phyloP scores from a whole-genome alignment of 2,888 invertebrate genomes.

The Ichneumoninae sp. region DNA sequence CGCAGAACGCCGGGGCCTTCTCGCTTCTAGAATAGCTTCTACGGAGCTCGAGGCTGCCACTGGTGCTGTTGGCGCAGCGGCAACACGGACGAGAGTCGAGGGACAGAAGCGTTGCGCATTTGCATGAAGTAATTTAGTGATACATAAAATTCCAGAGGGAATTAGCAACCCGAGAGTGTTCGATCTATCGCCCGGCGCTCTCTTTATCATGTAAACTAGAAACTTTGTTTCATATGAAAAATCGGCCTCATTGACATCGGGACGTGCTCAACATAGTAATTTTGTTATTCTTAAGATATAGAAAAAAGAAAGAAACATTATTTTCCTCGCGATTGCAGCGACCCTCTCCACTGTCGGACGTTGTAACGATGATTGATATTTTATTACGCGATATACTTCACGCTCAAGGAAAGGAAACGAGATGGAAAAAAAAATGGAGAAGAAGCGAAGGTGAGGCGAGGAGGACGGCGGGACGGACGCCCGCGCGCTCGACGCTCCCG shows the following conservation, averaged over 20 bases:
- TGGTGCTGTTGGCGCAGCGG: constrained; percentile 11
- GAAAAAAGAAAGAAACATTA: constrained; percentile 1
- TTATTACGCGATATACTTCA: constrained; percentile 48
- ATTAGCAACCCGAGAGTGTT: constrained; percentile 80
- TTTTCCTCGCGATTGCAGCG: constrained; percentile 26
- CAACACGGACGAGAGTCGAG: constrained; percentile 33
- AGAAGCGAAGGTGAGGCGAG: constrained; percentile 23
- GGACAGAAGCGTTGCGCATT: constrained; percentile 78
- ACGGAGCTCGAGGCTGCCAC: constrained; percentile 55
- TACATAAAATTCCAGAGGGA: constrained; percentile 81
- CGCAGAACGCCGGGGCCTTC: constrained; percentile 38
- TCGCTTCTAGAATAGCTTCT: constrained; percentile 50
- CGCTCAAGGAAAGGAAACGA: constrained; percentile 28
- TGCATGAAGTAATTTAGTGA: constrained; percentile 82
- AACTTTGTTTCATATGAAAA: neutral
- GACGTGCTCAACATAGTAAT: neutral
- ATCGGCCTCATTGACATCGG: neutral
- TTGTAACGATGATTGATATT: constrained; percentile 58
- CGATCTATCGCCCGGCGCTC: constrained; percentile 75
- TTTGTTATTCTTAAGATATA: constrained; percentile 13
- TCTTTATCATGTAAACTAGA: constrained; percentile 52
- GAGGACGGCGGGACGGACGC: constrained; percentile 45
- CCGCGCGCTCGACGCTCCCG: constrained; percentile 51
- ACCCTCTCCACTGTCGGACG: neutral
- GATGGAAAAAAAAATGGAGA: constrained; percentile 41